A percentile compares a stretch with the other conserved stretches of the same genome.
Evolutionary conservation across 2,113 vertebrate genomes (phyloP).

Genomic region (Dipodomys spectabilis): DNA sequence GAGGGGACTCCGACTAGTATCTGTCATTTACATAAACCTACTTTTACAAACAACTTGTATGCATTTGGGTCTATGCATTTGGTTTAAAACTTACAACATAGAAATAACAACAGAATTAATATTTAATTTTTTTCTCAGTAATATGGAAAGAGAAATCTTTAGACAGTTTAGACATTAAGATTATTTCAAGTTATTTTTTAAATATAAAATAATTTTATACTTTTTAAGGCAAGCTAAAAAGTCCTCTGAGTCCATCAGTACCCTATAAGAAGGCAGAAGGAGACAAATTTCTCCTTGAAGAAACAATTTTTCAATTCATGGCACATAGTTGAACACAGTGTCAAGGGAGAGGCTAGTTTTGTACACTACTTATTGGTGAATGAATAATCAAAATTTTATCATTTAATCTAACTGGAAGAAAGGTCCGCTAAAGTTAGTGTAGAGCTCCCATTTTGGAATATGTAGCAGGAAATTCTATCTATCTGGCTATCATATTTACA

Average conservation of each 20-base stretch:
- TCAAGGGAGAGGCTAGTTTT: background rate
- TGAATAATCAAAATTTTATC: constrained; percentile 40
- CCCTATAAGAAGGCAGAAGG: constrained; percentile 21
- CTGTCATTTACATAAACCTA: constrained; percentile 59
- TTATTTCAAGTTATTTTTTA: constrained; percentile 50
- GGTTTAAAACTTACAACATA: constrained; percentile 44
- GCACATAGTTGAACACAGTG: background rate
- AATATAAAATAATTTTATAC: constrained; percentile 40
- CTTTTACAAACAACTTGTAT: constrained; percentile 31
- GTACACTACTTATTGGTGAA: background rate
- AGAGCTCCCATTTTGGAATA: constrained; percentile 36
- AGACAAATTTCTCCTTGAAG: constrained; percentile 54
- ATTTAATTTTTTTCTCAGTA: constrained; percentile 41
- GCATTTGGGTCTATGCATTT: constrained; percentile 44
- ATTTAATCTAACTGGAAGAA: constrained; percentile 43
- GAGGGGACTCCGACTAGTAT: constrained; percentile 42
- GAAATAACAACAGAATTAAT: constrained; percentile 48
- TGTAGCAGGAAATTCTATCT: constrained; percentile 46
- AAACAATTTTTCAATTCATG: constrained; percentile 53
- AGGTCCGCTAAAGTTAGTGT: constrained; percentile 37
- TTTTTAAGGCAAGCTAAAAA: constrained; percentile 14
- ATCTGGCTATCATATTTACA: background rate
- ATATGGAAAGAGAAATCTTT: constrained; percentile 40
- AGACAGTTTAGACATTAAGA: constrained; percentile 21
- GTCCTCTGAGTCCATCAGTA: background rate